Conservation (phyloP, 2,113 vertebrate species). For the Balaeniceps rex region DNA sequence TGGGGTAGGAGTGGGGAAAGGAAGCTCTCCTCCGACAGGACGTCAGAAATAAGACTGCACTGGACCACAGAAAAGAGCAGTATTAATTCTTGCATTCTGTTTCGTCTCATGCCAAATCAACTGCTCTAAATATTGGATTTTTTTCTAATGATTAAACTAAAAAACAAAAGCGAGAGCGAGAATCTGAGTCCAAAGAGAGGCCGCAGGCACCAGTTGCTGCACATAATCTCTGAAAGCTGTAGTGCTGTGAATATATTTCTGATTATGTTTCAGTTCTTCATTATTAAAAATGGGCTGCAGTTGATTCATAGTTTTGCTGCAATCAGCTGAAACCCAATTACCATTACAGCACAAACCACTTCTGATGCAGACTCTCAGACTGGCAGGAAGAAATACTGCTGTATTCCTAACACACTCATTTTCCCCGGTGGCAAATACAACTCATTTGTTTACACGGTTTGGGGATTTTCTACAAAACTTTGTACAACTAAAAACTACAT, state of each 20-base stretch:
- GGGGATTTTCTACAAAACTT: background rate
- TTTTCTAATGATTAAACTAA: background rate
- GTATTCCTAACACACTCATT: background rate
- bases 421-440: background rate
- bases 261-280: constrained; percentile 13
- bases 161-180: background rate
- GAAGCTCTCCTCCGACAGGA: background rate
- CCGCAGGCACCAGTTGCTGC: background rate
- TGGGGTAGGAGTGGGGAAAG: background rate
- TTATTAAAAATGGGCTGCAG: constrained; percentile 49
- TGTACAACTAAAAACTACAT: fast-evolving
- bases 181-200: background rate
- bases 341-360: constrained; percentile 20
- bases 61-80: background rate
- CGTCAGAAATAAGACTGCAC: background rate
- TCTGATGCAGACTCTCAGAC: background rate
- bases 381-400: background rate
- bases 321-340: constrained; percentile 58
- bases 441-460: background rate
- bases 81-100: background rate
- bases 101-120: background rate
- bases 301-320: constrained; percentile 54
- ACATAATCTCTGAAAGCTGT: background rate
- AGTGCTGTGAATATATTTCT: background rate
- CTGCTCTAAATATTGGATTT: background rate